Conservation (phyloP, 2,888 invertebrate genomes). For the Capitulum mitella region DNA sequence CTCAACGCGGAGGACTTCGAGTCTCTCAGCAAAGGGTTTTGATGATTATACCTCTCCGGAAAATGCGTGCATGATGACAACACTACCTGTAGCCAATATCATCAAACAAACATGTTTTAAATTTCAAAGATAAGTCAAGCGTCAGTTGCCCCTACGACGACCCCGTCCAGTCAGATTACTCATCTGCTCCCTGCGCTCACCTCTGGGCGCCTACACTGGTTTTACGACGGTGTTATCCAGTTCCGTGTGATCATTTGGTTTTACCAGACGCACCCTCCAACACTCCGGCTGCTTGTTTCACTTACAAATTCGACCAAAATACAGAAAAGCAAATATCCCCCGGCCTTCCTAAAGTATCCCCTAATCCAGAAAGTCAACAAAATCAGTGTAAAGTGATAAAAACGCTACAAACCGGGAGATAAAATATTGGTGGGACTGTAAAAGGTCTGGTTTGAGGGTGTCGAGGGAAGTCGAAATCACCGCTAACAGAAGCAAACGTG, state of each 20-base stretch:
- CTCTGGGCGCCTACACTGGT: too few species aligned
- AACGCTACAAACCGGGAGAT: slow-evolving; percentile 5
- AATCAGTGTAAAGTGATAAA: slow-evolving; percentile 25
- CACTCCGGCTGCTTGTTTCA: background rate
- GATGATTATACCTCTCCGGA: too few species aligned
- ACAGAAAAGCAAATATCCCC: slow-evolving; percentile 4
- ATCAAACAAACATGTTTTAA: too few species aligned
- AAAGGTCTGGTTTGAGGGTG: background rate
- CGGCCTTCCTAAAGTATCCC: background rate
- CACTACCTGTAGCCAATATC: too few species aligned
- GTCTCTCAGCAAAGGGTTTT: too few species aligned
- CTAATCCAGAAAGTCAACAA: slow-evolving; percentile 24
- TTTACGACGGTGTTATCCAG: slow-evolving; percentile 2
- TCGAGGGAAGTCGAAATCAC: background rate
- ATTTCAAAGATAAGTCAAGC: too few species aligned
- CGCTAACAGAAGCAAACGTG: background rate
- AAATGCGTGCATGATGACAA: too few species aligned
- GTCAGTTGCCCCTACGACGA: too few species aligned
- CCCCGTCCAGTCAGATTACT: too few species aligned
- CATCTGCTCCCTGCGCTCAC: too few species aligned
- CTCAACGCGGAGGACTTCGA: too few species aligned
- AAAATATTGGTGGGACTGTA: slow-evolving; percentile 6
- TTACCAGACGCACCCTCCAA: background rate
- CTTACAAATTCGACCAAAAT: background rate
- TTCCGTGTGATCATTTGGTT: background rate